Evolutionary conservation across 2,113 vertebrate genomes (phyloP).

Genomic region (Gobius niger): DNA sequence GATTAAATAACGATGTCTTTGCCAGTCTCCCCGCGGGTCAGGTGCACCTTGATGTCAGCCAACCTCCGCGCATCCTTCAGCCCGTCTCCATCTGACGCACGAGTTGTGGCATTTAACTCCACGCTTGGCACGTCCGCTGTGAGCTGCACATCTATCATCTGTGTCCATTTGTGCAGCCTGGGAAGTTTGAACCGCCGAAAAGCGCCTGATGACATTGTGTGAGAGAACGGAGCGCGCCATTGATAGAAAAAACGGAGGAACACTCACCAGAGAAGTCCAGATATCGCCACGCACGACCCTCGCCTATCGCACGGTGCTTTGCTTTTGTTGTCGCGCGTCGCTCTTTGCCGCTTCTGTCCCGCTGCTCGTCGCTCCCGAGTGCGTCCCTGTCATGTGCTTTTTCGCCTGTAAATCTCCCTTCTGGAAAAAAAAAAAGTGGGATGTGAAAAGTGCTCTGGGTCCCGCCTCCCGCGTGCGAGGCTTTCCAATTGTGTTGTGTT

Average conservation of each 20-base stretch:
- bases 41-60: constrained; percentile 22
- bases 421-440: constrained; percentile 54
- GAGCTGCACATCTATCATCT: too few relatives aligned
- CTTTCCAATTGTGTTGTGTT: constrained; percentile 43
- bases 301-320: constrained; percentile 9
- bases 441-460: constrained; percentile 51
- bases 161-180: not conserved
- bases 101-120: not conserved
- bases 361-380: constrained; percentile 29
- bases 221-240: constrained; percentile 7
- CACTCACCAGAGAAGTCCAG: constrained; percentile 67
- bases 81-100: not conserved
- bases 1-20: not conserved
- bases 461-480: constrained; percentile 67
- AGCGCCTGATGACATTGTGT: not conserved
- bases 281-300: constrained; percentile 61
- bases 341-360: constrained; percentile 36
- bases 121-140: not conserved
- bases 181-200: not conserved
- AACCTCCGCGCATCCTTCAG: not conserved
- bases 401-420: constrained; percentile 34
- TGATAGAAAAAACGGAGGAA: not conserved
- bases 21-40: not conserved
- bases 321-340: constrained; percentile 10
- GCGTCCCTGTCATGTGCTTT: constrained; percentile 59